Conservation (phyloP, 2,888 invertebrate species). For the Drosophila prolongata region DNA sequence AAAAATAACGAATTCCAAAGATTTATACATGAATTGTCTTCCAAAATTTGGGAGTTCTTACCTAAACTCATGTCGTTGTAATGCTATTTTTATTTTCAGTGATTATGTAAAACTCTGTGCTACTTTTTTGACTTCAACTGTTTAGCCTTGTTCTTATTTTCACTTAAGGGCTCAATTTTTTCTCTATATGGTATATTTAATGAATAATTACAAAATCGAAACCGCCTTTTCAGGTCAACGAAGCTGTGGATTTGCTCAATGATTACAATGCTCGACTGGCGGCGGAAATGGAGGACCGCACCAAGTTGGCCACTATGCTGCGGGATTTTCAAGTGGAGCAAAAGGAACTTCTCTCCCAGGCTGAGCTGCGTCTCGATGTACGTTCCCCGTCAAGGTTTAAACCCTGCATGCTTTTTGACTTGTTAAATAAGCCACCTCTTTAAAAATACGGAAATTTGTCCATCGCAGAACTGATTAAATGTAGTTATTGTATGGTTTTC, state of each 20-base stretch:
- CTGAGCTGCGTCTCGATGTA: slow-evolving; percentile 95
- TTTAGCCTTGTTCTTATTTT: too few relatives aligned
- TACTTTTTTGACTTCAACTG: too few relatives aligned
- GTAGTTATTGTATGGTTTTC: neutral
- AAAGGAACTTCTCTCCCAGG: slow-evolving; percentile 92
- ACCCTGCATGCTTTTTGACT: neutral
- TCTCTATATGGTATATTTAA: too few relatives aligned
- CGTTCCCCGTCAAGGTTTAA: slow-evolving; percentile 29
- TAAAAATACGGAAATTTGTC: neutral
- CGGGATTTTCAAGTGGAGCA: slow-evolving; percentile 95
- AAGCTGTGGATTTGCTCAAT: slow-evolving; percentile 93
- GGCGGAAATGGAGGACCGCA: slow-evolving; percentile 95
- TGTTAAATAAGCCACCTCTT: neutral
- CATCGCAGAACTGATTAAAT: slow-evolving; percentile 2
- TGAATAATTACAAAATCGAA: neutral
- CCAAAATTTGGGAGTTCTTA: too few relatives aligned
- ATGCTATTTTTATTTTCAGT: too few relatives aligned
- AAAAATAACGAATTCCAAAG: too few relatives aligned
- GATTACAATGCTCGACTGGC: slow-evolving; percentile 95
- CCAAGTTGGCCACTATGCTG: slow-evolving; percentile 93
- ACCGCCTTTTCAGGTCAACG: slow-evolving; percentile 86
- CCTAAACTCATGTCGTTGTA: too few relatives aligned
- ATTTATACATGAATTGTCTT: too few relatives aligned
- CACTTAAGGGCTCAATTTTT: too few relatives aligned
- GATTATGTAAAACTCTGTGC: too few relatives aligned